Conservation (phyloP, 2,888 invertebrate species). For the Oligia fasciuncula region DNA sequence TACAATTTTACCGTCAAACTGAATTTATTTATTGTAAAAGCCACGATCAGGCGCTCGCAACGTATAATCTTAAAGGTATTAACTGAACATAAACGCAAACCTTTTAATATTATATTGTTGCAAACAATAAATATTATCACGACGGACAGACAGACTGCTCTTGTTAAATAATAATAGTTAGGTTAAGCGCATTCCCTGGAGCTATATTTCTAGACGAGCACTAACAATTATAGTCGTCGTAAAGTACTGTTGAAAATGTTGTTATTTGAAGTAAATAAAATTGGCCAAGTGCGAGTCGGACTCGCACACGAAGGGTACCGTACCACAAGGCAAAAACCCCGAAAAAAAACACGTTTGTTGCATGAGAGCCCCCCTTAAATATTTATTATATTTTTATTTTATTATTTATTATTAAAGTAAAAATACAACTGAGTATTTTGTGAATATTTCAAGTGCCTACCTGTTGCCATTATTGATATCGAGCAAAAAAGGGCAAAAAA, state of each 20-base stretch:
- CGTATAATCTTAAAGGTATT: slow-evolving; percentile 75
- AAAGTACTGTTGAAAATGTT: slow-evolving; percentile 31
- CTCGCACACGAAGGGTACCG: too few species aligned
- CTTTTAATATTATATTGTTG: slow-evolving; percentile 71
- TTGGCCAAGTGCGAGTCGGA: too few species aligned
- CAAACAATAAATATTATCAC: slow-evolving; percentile 68
- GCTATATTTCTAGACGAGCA: slow-evolving; percentile 50
- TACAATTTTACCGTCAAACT: slow-evolving; percentile 76
- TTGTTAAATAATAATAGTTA: slow-evolving; percentile 64
- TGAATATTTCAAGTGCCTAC: too few species aligned
- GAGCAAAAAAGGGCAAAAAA: too few species aligned
- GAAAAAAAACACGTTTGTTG: too few species aligned
- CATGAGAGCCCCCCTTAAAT: too few species aligned
- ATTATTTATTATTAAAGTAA: too few species aligned
- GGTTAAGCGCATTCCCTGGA: slow-evolving; percentile 35
- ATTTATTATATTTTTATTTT: too few species aligned
- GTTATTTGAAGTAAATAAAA: slow-evolving; percentile 27
- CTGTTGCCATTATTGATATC: too few species aligned
- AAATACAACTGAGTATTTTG: too few species aligned
- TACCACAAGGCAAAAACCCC: too few species aligned
- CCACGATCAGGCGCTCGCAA: slow-evolving; percentile 64
- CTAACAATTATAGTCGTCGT: slow-evolving; percentile 40
- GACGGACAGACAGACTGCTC: slow-evolving; percentile 56
- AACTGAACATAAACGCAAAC: slow-evolving; percentile 64
- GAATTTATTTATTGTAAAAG: slow-evolving; percentile 75